Percentiles rank a stretch among this genome's conserved stretches.
phyloP scores from a whole-genome alignment of 2,888 invertebrate genomes.

The Lasioglossum zephyrum region DNA sequence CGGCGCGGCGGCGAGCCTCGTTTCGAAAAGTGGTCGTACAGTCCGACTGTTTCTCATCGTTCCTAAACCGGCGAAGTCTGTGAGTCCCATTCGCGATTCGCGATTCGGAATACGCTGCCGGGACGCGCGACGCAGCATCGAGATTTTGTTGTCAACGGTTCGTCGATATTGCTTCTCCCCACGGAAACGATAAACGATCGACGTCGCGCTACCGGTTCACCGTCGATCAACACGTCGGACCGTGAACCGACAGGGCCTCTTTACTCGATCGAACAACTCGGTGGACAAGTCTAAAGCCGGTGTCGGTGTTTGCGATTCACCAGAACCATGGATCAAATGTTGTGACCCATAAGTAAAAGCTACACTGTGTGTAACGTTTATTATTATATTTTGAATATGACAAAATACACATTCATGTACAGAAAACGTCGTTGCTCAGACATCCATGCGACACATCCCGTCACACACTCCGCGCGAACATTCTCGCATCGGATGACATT shows the following conservation, averaged over 20 bases:
- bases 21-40: not conserved
- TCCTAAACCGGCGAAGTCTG: conserved; percentile 9
- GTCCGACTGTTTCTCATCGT: conserved; percentile 15
- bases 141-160: not conserved
- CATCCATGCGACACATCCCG: not conserved
- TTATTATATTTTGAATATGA: conserved; percentile 84
- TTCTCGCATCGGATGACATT: not conserved
- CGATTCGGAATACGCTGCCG: not conserved
- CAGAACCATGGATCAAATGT: conserved; percentile 47
- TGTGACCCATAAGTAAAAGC: conserved; percentile 77
- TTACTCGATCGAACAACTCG: conserved; percentile 2
- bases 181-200: not conserved
- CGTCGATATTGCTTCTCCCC: not conserved
- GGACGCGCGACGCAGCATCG: not conserved
- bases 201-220: conserved; percentile 7
- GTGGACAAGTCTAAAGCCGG: not conserved
- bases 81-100: not conserved
- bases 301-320: conserved; percentile 27
- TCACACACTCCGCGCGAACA: not conserved
- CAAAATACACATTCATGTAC: conserved; percentile 81
- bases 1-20: conserved; percentile 4
- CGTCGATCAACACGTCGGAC: not conserved
- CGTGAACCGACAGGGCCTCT: not conserved
- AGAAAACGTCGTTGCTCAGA: conserved; percentile 16
- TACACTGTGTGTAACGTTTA: conserved; percentile 83